Evolutionary conservation across 2,797 vertebrate species (phyloP).

Genomic region (Schizothorax lantsangensis): DNA sequence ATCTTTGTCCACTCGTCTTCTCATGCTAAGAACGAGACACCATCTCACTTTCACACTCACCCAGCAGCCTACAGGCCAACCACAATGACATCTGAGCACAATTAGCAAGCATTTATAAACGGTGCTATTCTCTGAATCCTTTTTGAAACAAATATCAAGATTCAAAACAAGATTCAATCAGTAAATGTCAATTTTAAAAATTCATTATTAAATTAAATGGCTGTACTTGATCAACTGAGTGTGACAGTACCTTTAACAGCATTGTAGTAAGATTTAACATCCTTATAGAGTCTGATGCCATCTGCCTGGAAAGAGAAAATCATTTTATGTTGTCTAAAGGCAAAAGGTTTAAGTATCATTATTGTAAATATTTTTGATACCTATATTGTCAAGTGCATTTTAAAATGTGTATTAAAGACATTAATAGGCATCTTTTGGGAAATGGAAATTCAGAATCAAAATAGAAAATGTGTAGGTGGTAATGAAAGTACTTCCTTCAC

Average conservation of each 20-base stretch:
- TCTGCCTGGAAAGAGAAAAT: conserved; percentile 78
- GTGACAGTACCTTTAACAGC: conserved; percentile 86
- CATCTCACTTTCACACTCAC: conserved; percentile 13
- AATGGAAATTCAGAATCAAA: background rate
- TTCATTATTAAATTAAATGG: background rate
- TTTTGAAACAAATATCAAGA: background rate
- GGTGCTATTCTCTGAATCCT: background rate
- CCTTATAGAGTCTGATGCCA: conserved; percentile 86
- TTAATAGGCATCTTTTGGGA: background rate
- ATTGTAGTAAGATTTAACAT: conserved; percentile 85
- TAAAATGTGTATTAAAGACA: background rate
- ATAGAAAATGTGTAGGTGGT: conserved; percentile 12
- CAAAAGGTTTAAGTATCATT: background rate
- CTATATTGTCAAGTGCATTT: background rate
- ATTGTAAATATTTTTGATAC: background rate
- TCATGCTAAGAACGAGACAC: background rate
- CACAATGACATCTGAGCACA: background rate
- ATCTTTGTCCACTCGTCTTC: background rate
- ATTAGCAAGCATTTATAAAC: background rate
- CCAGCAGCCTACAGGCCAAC: background rate
- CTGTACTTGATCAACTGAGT: background rate
- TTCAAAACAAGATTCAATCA: background rate
- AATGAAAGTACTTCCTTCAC: background rate
- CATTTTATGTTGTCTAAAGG: background rate
- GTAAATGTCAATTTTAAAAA: background rate